phyloP scores from a whole-genome alignment of 2,797 vertebrate species.

The Champsocephalus esox region DNA sequence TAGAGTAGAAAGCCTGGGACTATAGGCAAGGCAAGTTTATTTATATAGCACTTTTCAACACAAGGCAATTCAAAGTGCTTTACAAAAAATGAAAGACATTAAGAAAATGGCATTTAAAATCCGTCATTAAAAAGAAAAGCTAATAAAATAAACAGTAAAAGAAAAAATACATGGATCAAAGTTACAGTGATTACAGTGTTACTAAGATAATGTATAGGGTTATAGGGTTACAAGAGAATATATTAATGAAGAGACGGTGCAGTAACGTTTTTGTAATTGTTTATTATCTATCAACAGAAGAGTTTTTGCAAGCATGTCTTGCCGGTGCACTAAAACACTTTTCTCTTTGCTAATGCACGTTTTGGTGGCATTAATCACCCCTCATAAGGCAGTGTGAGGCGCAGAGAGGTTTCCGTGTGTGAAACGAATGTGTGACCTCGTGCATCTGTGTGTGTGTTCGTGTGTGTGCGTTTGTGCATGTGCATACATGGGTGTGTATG shows the following conservation, averaged over 20 bases:
- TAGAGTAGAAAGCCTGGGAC: background rate
- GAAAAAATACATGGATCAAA: too few species aligned
- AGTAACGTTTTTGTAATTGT: background rate
- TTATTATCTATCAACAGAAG: slow-evolving; percentile 9
- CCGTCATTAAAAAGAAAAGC: too few species aligned
- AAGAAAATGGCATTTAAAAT: too few species aligned
- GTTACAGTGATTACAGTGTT: too few species aligned
- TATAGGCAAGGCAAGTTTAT: background rate
- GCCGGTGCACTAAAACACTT: background rate
- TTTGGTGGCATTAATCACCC: slow-evolving; percentile 46
- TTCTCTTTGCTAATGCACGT: slow-evolving; percentile 4
- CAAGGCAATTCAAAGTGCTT: too few species aligned
- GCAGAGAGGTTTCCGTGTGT: slow-evolving; percentile 9
- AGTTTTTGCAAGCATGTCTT: background rate
- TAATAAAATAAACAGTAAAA: too few species aligned
- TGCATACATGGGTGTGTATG: background rate
- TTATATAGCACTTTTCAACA: too few species aligned
- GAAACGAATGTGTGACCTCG: slow-evolving; percentile 8
- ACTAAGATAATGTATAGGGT: too few species aligned
- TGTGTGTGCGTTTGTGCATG: background rate
- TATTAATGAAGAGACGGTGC: background rate
- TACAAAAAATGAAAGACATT: too few species aligned
- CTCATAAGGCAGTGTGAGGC: slow-evolving; percentile 38
- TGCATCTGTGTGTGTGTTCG: background rate
- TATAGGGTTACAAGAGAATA: background rate